phyloP scores from a whole-genome alignment of 2,888 invertebrate species.

The Cantharis lateralis region DNA sequence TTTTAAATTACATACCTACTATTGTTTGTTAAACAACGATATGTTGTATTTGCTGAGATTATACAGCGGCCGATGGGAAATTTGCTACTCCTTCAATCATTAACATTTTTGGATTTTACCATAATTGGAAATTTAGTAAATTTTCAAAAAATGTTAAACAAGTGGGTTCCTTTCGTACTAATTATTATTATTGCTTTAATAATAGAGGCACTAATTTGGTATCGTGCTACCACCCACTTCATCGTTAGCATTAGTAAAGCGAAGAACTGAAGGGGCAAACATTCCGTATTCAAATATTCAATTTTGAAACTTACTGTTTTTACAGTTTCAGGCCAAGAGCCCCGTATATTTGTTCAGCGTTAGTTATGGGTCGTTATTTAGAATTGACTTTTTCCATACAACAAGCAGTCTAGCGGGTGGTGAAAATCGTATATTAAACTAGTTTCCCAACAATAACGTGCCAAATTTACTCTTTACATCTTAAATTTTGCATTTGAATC shows the following conservation, averaged over 20 bases:
- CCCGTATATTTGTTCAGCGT: too few species aligned
- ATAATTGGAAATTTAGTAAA: neutral
- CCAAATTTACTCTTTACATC: neutral
- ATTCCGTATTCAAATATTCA: neutral
- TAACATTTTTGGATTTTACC: slow-evolving; percentile 4
- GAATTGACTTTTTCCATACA: neutral
- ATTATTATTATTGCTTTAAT: too few species aligned
- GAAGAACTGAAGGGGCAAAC: neutral
- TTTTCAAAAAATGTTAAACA: neutral
- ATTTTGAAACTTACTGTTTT: neutral
- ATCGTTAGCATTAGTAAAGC: neutral
- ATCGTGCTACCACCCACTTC: neutral
- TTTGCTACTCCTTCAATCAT: slow-evolving; percentile 11
- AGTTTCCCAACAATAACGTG: neutral
- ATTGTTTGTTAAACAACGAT: slow-evolving; percentile 33
- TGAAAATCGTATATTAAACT: neutral
- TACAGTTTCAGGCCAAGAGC: neutral
- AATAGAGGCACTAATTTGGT: neutral
- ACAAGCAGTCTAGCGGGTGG: neutral
- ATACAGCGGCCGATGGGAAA: slow-evolving; percentile 14
- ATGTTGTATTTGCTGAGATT: slow-evolving; percentile 24
- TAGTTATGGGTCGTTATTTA: too few species aligned
- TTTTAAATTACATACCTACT: slow-evolving; percentile 35
- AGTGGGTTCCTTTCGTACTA: too few species aligned
- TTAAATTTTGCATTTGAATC: neutral